Base-by-base conservation (phyloP, 2,113 vertebrate genomes). In the Macaca mulatta region DNA sequence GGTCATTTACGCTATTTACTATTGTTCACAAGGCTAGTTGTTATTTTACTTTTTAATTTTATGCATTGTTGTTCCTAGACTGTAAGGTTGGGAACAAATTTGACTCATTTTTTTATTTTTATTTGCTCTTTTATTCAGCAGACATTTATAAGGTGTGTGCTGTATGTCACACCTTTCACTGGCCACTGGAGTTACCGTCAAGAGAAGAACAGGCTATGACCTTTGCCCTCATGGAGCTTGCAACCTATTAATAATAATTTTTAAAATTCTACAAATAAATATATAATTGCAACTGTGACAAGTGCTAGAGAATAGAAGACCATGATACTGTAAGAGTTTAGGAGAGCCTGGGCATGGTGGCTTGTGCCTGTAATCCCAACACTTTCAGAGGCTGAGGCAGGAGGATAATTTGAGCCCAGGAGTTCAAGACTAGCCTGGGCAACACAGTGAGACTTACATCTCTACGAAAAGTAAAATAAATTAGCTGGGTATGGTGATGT, bases 1-100 rank as follows among this genome's bases (percentile, higher is more conserved):
- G 43, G 11, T 88, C 64, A 64, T 74, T 93, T 92, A 90, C 96
- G 57, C 16, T 94, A 9, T 96, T 87, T 92, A 27, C 14, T 81
- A 0, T 88, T 98, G 20, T 82, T 93, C 22, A 38, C 52, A 27
- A 67, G 38, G 43, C 67, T 93, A 40, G 35, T 93, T 91, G 52
- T 86, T 93, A 75, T 74, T 95, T 95, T 97, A 27, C 64, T 87
- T 95, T 89, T 61, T 72, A 82, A 72, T 93, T 85, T 83, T 52
- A 32, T 69, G 72, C 70, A 67, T 74, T 93, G 5, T 77, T 94
- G 52, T 22, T 92, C 59, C 40, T 48, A 87, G 16, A 69, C 61
- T 12, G 13, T 93, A 67, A 87, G 8, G 4, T 43, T 95, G 32
- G 64, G 22, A 82, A 90, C 40, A 97, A 80, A 91, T 79, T 78